Evolutionary conservation across 1,140 invertebrate genomes (phyloP), one percentile per base, ranked within the genome.

Genomic region (Leptinotarsa defecta): DNA sequence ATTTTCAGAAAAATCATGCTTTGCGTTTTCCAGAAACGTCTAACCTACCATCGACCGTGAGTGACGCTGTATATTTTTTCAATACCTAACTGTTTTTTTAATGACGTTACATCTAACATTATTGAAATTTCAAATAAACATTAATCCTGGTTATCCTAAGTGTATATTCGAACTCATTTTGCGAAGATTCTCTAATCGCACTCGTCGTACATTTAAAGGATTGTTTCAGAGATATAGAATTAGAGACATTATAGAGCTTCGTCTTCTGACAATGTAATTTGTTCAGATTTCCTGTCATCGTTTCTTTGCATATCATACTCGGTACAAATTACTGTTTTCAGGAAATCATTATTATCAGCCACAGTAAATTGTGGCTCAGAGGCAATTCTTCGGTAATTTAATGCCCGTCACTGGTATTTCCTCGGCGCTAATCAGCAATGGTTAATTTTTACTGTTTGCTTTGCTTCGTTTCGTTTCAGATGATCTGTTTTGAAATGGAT

Each of bases 351-450:
- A 57, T 57, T n/a, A 57, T 57, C 52, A 15, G 15, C n/a, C 15
- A 17, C 52, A 19, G 52, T 57, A 57, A 57, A 57, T 57, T 57
- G 52, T 19, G 52, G 15, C 52, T 57, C 52, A 57, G 52, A 57
- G 52, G 52, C 52, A 57, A 57, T 57, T 57, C 52, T 57, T 57
- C 52, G 15, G 52, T 57, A 57, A 57, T 57, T 57, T 57, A 57
- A 17, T 57, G 17, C 52, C 34, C n/a, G 52, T 57, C 52, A 19
- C 5, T 57, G 52, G 15, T n/a, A 13, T 57, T 57, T 19, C 52
- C 52, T 57, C n/a, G 34, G 52, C 52, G 52, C 52, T 57, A 57
- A 57, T 57, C 17, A 57, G 52, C 15, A 57, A 13, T 57, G 15
- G 52, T 43, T 43, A 43, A 43, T 43, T 43, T 43, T 43, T 43